Base-by-base conservation (phyloP, 2,113 vertebrate genomes). In the Platichthys flesus region DNA sequence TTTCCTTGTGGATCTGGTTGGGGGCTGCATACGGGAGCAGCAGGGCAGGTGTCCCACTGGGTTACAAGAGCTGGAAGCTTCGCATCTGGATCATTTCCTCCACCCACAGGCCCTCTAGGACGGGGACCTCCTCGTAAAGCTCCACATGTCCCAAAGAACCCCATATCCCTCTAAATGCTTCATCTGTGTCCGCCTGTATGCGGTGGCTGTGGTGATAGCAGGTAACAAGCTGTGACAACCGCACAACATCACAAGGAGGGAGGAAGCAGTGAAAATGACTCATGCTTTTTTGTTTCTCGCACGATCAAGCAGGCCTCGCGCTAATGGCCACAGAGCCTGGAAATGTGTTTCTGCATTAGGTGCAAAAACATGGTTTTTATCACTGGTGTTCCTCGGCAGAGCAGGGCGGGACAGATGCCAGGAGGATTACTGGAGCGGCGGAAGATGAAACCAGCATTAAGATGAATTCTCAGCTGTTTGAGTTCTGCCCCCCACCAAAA, bases 71-170 rank as follows among this genome's bases (percentile, higher is more conserved):
- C 89, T 88, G 89, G 84, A 85, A 90, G 88, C 83, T 87, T 81
- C 79, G 85, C 85, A 90, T 91, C 89, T 89, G 88, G 85, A 91
- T 92, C 83, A 76, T 90, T 94, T 93, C 92, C 90, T 90, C 79
- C 72, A 74, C 74, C 85, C 75, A 80, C 64, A 85, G 79, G 85
- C 67, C 59, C 81, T 78, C 68, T 83, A 79, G 7, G 78, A 68
- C 81, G 74, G 76, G 72, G 62, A 84, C 78, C 54, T 49, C 59
- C 82, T 90, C 76, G 71, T 91, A 92, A 94, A 94, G 55, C 62
- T 59, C 59, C 85, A 90, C 86, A 88, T 87, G 82, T 86, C 83
- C 82, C 59, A 54, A 69, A 83, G 62, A 72, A 78, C 52, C 81
- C 69, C 42, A 74, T 65, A 89, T 80, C 73, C 66, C 69, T 66